Base-by-base conservation (phyloP, 2,888 invertebrate genomes). In the Idaea aversata region DNA sequence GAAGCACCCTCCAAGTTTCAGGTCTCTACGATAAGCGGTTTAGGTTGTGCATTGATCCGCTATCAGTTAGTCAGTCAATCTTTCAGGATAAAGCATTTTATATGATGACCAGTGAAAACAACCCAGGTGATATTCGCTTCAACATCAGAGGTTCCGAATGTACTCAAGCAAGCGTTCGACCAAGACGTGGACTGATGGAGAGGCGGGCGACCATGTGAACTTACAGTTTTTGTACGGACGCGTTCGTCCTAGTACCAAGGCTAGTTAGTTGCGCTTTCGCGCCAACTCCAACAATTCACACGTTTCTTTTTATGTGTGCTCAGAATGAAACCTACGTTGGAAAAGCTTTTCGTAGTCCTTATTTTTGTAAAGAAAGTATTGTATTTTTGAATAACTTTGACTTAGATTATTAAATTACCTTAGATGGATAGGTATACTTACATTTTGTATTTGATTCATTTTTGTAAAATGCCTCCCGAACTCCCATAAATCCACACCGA, bases 401-500 rank as follows among this genome's bases (percentile, higher is more conserved):
- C 7, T 47, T 7, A 47, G 47, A 4, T 47, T 13, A 36, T 10
- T 10, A 47, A 13, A 47, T 47, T 25, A 25, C 1, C 47, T 47
- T 47, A 47, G 7, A 47, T 13, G 70, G 68, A 71, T 59, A 16
- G 5, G 10, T 61, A 63, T 83, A 95, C 96, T 96, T 93, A 97
- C 97, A 93, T 95, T 95, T 93, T 97, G 96, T 82, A 97, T 96
- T 87, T 97, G 97, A 83, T 95, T 96, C 96, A 97, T 97, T 94
- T 97, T 97, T 16, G 97, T 97, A 85, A 96, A 96, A 88, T 97
- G 96, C 82, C 96, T 94, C 70, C 97, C 97, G 80, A 97, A 97
- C 90, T 97, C 97, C 97, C 97, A 97, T 73, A 97, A 93, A 90
- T 97, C 97, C 73, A 97, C 97, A 77, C 97, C 98, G 84, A 98